Conservation (phyloP, 2,113 vertebrate species). For the Daphoenositta chrysoptera region DNA sequence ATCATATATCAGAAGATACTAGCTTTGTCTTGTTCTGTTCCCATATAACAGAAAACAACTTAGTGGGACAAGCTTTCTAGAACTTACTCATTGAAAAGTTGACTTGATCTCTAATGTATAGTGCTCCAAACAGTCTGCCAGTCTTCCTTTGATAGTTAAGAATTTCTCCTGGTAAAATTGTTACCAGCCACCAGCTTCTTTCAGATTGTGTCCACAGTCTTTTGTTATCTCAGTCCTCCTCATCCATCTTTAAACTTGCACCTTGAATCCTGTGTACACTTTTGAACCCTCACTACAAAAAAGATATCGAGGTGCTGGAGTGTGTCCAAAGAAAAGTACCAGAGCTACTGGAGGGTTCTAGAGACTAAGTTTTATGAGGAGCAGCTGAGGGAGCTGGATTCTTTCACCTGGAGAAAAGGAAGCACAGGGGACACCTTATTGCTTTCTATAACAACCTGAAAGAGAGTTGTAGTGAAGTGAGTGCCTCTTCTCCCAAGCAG, state of each 20-base stretch:
- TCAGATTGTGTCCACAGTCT: neutral
- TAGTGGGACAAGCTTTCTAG: neutral
- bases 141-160: neutral
- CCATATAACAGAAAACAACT: neutral
- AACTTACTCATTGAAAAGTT: neutral
- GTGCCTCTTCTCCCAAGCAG: neutral
- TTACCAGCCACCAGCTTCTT: neutral
- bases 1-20: neutral
- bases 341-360: neutral
- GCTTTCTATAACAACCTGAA: neutral
- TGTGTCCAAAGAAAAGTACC: neutral
- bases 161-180: neutral
- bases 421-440: neutral
- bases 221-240: neutral
- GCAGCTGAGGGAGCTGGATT: neutral
- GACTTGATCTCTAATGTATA: neutral
- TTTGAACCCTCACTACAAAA: neutral
- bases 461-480: neutral
- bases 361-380: neutral
- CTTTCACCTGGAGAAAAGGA: neutral
- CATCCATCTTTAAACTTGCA: neutral
- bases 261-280: neutral
- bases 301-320: rapidly evolving
- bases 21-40: neutral
- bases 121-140: rapidly evolving